Base-by-base conservation (phyloP, 1,140 invertebrate genomes). In the Lineus longissimus region DNA sequence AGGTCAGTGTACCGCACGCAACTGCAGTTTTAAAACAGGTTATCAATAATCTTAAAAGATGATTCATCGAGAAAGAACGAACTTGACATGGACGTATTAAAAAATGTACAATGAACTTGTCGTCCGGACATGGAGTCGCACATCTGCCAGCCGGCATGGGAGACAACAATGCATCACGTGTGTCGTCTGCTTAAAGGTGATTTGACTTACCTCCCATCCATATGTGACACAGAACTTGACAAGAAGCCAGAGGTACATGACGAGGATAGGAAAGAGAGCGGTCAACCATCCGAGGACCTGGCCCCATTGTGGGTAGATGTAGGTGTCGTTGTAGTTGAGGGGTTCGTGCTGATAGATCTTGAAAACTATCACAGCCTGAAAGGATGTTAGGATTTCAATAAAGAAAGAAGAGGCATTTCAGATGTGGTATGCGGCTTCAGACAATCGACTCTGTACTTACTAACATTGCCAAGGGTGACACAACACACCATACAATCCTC, bases 201-300 rank as follows among this genome's bases (percentile, higher is more conserved):
- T n/a, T 27, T 51, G 47, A 51, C n/a, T 51, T 51, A 51, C 47
- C 47, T 51, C 19, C n/a, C 4, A 51, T 19, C 47, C 47, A n/a
- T 4, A 51, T 7, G n/a, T 9, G 9, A 19, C 4, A n/a, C 47
- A 51, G 47, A 23, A 51, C n/a, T 51, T 19, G 6, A 51, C 47
- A 19, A 72, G 13, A 55, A 70, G 69, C 57, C 61, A 70, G 11
- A 73, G 43, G 15, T 75, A 75, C 74, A 98, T 97, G 85, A 94
- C 95, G 11, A 90, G 85, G n/a, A 97, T 89, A 55, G 93, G 95
- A 2, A 93, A 93, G 0, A 89, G 88, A 1, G 94, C 92, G 66
- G 98, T 93, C 17, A 86, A 73, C 91, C 94, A 95, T 0, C 95
- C 95, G 25, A 97, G 75, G 4, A 87, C 84, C 79, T 97, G 96